A percentile compares a stretch with the other conserved stretches of the same genome.
These are phyloP conservation scores for Laticauda colubrina DNA, from an alignment of 2,113 vertebrate species.

Conservation along the genomic window DNA sequence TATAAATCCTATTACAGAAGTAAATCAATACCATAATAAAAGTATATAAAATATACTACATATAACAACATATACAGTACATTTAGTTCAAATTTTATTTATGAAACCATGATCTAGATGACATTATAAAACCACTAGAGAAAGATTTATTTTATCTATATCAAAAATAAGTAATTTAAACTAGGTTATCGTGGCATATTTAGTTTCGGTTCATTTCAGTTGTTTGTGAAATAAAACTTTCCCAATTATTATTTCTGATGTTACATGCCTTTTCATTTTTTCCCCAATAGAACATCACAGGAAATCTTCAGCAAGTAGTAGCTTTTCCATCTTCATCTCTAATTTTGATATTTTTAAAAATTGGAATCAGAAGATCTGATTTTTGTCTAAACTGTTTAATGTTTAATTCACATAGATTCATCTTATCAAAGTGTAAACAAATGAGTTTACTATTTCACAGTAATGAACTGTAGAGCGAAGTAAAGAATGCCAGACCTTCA, in stretches of 20 bases:
- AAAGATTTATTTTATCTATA: neutral
- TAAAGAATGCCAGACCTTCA: neutral
- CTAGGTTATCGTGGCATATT: neutral
- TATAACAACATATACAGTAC: neutral
- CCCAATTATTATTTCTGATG: neutral
- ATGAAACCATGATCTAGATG: neutral
- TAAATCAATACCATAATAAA: neutral
- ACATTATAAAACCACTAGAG: neutral
- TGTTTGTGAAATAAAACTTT: neutral
- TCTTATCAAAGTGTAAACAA: neutral
- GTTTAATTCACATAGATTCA: neutral
- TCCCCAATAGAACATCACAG: neutral
- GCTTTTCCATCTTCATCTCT: neutral
- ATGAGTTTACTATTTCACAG: neutral
- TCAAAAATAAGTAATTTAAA: neutral
- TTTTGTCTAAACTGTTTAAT: neutral
- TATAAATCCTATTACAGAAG: neutral
- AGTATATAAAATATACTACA: neutral
- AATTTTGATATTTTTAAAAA: neutral
- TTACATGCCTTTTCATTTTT: neutral
- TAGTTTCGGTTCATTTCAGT: neutral
- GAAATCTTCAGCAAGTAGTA: neutral
- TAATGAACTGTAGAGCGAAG: neutral
- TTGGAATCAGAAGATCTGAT: neutral
- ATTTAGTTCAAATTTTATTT: neutral